These are phyloP conservation scores for Troglohyphantes excavatus DNA, from an alignment of 2,888 invertebrate species.

Conservation along the genomic window DNA sequence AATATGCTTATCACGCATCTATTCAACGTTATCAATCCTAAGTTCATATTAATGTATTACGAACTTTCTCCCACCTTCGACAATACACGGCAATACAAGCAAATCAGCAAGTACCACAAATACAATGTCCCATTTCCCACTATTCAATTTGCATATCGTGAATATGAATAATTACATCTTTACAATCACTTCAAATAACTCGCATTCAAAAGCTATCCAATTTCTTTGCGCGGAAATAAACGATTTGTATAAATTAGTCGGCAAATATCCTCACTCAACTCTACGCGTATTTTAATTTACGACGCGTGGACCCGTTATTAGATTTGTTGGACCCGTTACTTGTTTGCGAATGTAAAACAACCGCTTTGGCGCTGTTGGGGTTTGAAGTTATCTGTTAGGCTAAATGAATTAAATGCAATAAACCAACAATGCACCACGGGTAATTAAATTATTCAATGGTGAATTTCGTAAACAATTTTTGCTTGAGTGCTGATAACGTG, in stretches of 20 bases:
- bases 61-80: too few species aligned
- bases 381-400: neutral
- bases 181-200: neutral
- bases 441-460: neutral
- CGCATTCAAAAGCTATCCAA: neutral
- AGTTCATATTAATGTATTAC: too few species aligned
- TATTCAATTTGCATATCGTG: neutral
- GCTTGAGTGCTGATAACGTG: neutral
- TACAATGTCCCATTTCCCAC: too few species aligned
- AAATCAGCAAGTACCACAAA: too few species aligned
- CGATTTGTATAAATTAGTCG: neutral
- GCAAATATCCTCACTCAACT: neutral
- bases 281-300: neutral
- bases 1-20: too few species aligned
- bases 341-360: slow-evolving; percentile 9
- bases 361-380: neutral
- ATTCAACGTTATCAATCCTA: too few species aligned
- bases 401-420: neutral
- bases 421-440: neutral
- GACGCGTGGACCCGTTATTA: neutral
- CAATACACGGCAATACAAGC: too few species aligned
- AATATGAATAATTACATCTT: neutral
- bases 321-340: too few species aligned
- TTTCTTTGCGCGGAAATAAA: neutral
- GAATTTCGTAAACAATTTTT: neutral